These are phyloP conservation scores for Dysmachus trigonus DNA, from an alignment of 2,888 invertebrate genomes.

Conservation along the genomic window DNA sequence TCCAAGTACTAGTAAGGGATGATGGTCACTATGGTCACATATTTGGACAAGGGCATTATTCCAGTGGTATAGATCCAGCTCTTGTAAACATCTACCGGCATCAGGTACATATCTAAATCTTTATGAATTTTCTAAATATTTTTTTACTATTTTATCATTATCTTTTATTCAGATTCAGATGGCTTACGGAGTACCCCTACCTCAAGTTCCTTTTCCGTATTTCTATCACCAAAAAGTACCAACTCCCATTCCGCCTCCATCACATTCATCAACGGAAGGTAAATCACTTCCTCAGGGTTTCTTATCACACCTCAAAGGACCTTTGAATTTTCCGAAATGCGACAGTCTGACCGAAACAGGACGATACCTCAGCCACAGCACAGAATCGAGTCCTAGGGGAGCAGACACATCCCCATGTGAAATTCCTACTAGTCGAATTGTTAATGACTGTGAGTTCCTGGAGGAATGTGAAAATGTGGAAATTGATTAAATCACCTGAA, in stretches of 20 bases:
- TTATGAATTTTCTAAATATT: not conserved
- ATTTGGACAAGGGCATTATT: slow-evolving; percentile 56
- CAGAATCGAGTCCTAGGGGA: slow-evolving; percentile 40
- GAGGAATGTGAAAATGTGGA: slow-evolving; percentile 64
- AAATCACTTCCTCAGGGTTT: slow-evolving; percentile 49
- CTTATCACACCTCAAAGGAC: slow-evolving; percentile 51
- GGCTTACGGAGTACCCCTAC: slow-evolving; percentile 63
- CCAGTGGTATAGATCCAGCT: slow-evolving; percentile 62
- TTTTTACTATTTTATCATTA: not conserved
- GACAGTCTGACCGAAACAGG: slow-evolving; percentile 46
- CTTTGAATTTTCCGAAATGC: slow-evolving; percentile 47
- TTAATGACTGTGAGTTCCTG: slow-evolving; percentile 52
- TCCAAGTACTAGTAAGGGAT: slow-evolving; percentile 89
- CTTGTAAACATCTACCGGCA: slow-evolving; percentile 63
- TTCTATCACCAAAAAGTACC: slow-evolving; percentile 63
- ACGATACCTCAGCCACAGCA: slow-evolving; percentile 49
- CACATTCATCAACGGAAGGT: slow-evolving; percentile 39
- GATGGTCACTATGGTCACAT: slow-evolving; percentile 65
- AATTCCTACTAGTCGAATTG: slow-evolving; percentile 45
- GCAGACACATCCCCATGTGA: slow-evolving; percentile 32
- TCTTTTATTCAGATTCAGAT: slow-evolving; percentile 58
- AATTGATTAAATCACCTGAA: slow-evolving; percentile 57
- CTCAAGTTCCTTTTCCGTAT: slow-evolving; percentile 63
- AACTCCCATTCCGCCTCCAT: slow-evolving; percentile 62
- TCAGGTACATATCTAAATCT: slow-evolving; percentile 53